A percentile compares a stretch with the other conserved stretches of the same genome.
phyloP scores from a whole-genome alignment of 2,797 vertebrate species.

The Crypturellus tataupa region DNA sequence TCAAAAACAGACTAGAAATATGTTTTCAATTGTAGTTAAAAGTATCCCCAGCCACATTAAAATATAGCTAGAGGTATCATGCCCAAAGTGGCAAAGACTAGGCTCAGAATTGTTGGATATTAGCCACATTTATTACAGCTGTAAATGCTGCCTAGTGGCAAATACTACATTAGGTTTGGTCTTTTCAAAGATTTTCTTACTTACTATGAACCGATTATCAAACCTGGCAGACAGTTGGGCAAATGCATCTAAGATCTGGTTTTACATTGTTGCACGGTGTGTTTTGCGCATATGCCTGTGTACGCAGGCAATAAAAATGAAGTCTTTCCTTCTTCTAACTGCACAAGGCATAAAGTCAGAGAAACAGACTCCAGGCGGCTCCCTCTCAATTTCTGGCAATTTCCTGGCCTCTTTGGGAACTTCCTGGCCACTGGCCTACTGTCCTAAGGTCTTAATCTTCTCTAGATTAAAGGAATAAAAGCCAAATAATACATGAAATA shows the following conservation, averaged over 20 bases:
- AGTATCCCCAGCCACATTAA: slow-evolving; percentile 11
- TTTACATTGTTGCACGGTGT: rapidly evolving
- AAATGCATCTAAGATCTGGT: background rate
- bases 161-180: background rate
- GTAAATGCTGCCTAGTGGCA: background rate
- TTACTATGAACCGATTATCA: background rate
- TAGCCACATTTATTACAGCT: background rate
- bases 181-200: background rate
- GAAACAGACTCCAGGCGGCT: background rate
- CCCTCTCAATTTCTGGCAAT: background rate
- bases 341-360: background rate
- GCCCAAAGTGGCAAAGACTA: background rate
- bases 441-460: background rate
- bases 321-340: background rate
- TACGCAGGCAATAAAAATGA: background rate
- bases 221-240: background rate
- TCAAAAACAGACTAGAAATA: background rate
- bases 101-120: background rate
- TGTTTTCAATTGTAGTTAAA: slow-evolving; percentile 37
- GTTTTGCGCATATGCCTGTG: background rate
- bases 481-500: background rate
- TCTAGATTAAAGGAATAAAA: background rate
- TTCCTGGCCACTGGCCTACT: background rate
- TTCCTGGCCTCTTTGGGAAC: background rate
- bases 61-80: slow-evolving; percentile 12